Evolutionary conservation across 2,797 vertebrate genomes (phyloP).

Genomic region (Enteromius viviparus): DNA sequence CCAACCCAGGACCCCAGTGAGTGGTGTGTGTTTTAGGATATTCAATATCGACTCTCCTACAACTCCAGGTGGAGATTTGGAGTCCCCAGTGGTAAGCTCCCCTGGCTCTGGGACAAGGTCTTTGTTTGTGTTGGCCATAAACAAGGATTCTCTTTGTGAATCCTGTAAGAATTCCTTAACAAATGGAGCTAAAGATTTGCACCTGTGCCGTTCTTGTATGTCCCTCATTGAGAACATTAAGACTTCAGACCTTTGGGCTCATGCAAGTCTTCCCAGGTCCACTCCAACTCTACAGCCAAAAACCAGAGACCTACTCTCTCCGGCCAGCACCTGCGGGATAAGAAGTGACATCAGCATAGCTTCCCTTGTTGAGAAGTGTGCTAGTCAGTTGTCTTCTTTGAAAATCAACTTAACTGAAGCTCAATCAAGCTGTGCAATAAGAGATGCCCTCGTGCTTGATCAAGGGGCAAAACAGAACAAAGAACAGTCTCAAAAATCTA

Average conservation of each 20-base stretch:
- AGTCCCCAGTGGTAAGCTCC: constrained; percentile 48
- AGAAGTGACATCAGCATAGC: constrained; percentile 67
- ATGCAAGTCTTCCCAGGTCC: constrained; percentile 27
- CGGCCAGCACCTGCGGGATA: constrained; percentile 60
- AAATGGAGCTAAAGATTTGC: constrained; percentile 68
- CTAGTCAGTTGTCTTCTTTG: constrained; percentile 75
- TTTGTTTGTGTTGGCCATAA: constrained; percentile 58
- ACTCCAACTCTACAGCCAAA: constrained; percentile 57
- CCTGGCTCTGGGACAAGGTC: constrained; percentile 52
- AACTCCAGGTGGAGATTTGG: constrained; percentile 52
- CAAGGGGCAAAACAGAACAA: constrained; percentile 26
- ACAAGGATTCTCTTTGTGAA: constrained; percentile 56
- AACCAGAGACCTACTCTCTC: constrained; percentile 56
- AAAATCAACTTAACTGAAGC: constrained; percentile 67
- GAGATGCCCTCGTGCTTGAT: constrained; percentile 11
- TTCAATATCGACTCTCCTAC: constrained; percentile 59
- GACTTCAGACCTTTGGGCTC: constrained; percentile 57
- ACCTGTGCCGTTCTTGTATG: constrained; percentile 73
- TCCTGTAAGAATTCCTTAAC: constrained; percentile 59
- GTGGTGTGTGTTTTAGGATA: constrained; percentile 61
- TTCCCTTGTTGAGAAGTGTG: constrained; percentile 72
- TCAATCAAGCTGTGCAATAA: constrained; percentile 43
- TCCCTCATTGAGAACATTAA: constrained; percentile 67
- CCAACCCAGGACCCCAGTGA: constrained; percentile 53
- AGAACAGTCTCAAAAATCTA: constrained; percentile 44